Evolutionary conservation across 2,113 vertebrate species (phyloP).

Genomic region (Acrocephalus kingi): DNA sequence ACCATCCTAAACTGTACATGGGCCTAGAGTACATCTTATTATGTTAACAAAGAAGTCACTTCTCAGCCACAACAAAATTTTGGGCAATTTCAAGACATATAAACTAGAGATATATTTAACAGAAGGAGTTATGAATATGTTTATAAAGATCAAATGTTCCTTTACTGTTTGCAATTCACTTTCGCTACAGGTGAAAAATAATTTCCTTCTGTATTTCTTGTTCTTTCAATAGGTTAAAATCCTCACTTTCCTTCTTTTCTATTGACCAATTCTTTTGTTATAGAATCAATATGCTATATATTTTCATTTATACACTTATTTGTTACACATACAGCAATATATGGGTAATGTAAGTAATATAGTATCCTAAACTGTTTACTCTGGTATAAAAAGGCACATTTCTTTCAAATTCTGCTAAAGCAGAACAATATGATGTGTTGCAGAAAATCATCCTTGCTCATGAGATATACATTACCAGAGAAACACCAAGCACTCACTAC

Average conservation of each 20-base stretch:
- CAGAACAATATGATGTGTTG: background rate
- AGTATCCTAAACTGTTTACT: background rate
- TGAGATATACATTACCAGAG: background rate
- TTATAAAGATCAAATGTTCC: background rate
- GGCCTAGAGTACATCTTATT: background rate
- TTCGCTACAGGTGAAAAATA: fast-evolving
- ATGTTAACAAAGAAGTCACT: background rate
- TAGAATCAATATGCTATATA: background rate
- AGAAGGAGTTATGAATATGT: background rate
- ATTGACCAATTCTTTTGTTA: background rate
- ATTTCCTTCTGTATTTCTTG: background rate
- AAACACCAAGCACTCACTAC: background rate
- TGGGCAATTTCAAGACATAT: background rate
- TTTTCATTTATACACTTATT: background rate
- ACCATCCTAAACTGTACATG: background rate
- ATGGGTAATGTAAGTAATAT: background rate
- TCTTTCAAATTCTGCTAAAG: background rate
- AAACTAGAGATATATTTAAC: background rate
- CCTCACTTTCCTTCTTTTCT: background rate
- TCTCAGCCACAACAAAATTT: background rate
- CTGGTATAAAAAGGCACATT: background rate
- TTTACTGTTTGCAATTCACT: background rate
- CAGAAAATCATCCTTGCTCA: background rate
- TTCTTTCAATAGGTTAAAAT: background rate
- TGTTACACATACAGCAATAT: background rate